Evolutionary conservation across 1,140 invertebrate species (phyloP).

Genomic region (Stenopsyche tienmushanensis): DNA sequence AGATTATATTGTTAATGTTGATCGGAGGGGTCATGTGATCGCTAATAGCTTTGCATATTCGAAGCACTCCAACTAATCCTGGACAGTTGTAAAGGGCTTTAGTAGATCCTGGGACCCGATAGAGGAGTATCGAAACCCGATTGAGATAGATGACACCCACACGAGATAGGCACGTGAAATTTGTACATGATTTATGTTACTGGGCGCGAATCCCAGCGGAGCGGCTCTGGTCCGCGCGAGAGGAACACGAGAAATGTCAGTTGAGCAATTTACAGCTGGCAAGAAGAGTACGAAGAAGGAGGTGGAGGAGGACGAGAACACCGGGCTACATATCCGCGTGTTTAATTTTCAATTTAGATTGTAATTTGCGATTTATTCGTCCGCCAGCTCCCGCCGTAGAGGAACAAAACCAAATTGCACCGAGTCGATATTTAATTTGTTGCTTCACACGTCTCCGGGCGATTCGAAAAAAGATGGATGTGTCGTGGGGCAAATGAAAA

Average conservation of each 20-base stretch:
- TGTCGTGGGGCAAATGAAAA: constrained; percentile 26
- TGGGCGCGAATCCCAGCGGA: background rate
- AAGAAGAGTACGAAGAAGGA: constrained; percentile 1
- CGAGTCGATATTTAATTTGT: constrained; percentile 27
- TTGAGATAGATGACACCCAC: constrained; percentile 20
- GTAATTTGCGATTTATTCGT: constrained; percentile 54
- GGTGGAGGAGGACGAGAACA: background rate
- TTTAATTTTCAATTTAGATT: constrained; percentile 62
- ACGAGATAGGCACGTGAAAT: constrained; percentile 19
- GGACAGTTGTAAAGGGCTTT: no score
- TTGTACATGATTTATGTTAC: constrained; percentile 34
- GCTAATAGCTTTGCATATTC: no score
- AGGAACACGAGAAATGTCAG: constrained; percentile 30
- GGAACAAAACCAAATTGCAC: constrained; percentile 28
- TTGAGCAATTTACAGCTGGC: constrained; percentile 37
- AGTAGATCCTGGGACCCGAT: no score
- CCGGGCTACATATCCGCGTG: constrained; percentile 42
- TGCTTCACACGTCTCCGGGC: constrained; percentile 16
- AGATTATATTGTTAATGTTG: no score
- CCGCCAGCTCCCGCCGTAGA: constrained; percentile 8
- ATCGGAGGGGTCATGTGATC: no score
- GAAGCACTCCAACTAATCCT: no score
- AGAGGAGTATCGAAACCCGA: background rate
- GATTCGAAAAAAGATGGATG: constrained; percentile 27
- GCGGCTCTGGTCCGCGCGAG: background rate